Evolutionary conservation across 2,797 vertebrate species (phyloP).

Genomic region (Melanogrammus aeglefinus): DNA sequence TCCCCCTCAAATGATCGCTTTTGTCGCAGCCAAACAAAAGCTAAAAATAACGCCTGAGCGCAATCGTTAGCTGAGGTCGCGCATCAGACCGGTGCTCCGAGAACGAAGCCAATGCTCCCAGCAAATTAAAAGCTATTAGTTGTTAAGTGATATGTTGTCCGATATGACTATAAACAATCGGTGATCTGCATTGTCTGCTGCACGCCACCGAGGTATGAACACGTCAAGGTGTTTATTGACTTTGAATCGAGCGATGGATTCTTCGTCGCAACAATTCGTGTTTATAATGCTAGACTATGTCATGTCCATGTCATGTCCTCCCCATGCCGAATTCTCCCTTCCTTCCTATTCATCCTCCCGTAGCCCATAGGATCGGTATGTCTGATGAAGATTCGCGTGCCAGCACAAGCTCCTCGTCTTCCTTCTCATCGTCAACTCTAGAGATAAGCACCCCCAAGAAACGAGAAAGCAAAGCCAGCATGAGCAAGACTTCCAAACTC

Average conservation of each 20-base stretch:
- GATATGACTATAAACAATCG: too few relatives aligned
- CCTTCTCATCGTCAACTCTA: constrained; percentile 83
- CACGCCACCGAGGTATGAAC: too few relatives aligned
- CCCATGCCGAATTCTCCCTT: not conserved
- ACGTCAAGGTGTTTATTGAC: too few relatives aligned
- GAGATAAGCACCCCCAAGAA: constrained; percentile 71
- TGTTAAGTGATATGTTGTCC: too few relatives aligned
- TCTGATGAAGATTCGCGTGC: constrained; percentile 99
- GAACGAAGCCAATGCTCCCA: constrained; percentile 25
- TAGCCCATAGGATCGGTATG: constrained; percentile 78
- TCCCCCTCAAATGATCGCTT: constrained; percentile 33
- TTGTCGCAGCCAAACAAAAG: constrained; percentile 53
- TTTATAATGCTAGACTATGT: too few relatives aligned
- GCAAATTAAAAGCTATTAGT: not conserved
- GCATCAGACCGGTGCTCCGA: constrained; percentile 17
- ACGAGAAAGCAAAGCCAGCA: constrained; percentile 91
- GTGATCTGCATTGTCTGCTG: too few relatives aligned
- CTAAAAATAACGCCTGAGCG: constrained; percentile 44
- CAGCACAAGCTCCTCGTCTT: constrained; percentile 94
- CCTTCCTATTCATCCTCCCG: not conserved
- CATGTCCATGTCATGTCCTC: too few relatives aligned
- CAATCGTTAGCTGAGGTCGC: constrained; percentile 45
- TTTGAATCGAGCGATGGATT: too few relatives aligned
- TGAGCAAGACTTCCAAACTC: constrained; percentile 97
- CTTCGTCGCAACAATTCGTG: too few relatives aligned